phyloP scores from a whole-genome alignment of 2,113 vertebrate genomes.

The Cairina moschata region DNA sequence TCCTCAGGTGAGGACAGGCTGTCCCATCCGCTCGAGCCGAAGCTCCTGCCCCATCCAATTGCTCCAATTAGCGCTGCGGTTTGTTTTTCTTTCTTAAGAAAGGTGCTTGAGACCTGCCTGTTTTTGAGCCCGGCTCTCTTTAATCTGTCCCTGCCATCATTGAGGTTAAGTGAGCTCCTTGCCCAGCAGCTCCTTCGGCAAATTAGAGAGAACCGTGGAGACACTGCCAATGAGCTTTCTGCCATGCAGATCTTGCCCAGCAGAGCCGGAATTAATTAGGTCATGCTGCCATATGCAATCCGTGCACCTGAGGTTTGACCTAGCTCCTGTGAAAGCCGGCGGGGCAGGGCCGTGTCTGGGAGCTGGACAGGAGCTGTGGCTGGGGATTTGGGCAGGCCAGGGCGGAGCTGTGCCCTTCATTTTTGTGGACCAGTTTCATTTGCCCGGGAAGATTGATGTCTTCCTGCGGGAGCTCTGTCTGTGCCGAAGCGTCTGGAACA shows the following conservation, averaged over 20 bases:
- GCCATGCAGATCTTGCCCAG: not conserved
- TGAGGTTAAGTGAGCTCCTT: slow-evolving; percentile 44
- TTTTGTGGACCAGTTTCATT: slow-evolving; percentile 21
- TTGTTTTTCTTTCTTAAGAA: not conserved
- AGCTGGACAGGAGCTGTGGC: not conserved
- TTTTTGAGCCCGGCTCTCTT: not conserved
- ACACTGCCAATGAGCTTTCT: not conserved
- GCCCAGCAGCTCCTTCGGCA: slow-evolving; percentile 32
- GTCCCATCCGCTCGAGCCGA: fast-evolving
- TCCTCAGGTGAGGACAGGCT: fast-evolving
- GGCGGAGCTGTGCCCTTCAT: slow-evolving; percentile 18
- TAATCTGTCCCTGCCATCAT: not conserved
- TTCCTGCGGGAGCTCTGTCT: not conserved
- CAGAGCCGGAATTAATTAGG: not conserved
- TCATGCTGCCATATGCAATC: slow-evolving; percentile 42
- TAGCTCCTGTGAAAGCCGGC: not conserved
- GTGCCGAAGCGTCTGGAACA: not conserved
- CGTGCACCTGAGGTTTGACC: slow-evolving; percentile 23
- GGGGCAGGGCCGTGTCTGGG: not conserved
- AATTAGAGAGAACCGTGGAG: slow-evolving; percentile 17
- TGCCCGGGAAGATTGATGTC: not conserved
- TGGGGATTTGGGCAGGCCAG: slow-evolving; percentile 4
- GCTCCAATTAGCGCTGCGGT: not conserved
- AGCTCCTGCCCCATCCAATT: not conserved
- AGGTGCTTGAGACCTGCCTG: not conserved